phyloP scores from a whole-genome alignment of 2,797 vertebrate species.

The Perodicticus potto region DNA sequence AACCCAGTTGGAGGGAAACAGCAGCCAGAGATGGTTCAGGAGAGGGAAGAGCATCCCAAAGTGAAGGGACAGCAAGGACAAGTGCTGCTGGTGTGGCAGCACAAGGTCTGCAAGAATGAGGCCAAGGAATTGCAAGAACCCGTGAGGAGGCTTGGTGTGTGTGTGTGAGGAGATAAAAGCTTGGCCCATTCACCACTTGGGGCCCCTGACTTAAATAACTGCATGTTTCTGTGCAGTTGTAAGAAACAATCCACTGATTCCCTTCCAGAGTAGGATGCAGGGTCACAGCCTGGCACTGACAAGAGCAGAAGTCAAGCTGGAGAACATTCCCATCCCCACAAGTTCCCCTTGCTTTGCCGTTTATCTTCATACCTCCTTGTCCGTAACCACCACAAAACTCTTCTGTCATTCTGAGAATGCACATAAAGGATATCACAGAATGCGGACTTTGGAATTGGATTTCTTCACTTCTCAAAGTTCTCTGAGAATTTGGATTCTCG shows the following conservation, averaged over 20 bases:
- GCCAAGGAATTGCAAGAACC: too few relatives aligned
- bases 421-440: not conserved
- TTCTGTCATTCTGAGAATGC: not conserved
- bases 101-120: not conserved
- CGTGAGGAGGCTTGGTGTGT: fast-evolving
- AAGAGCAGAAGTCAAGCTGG: fast-evolving
- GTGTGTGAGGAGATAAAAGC: not conserved
- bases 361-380: not conserved
- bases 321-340: fast-evolving
- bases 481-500: not conserved
- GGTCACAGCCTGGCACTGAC: too few relatives aligned
- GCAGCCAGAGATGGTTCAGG: not conserved
- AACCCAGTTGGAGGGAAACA: not conserved
- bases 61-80: not conserved
- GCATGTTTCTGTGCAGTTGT: fast-evolving
- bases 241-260: not conserved
- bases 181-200: fast-evolving
- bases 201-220: not conserved
- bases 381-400: not conserved
- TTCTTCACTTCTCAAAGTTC: not conserved
- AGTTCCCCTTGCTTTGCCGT: not conserved
- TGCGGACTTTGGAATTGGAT: not conserved
- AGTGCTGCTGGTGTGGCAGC: not conserved
- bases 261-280: too few relatives aligned
- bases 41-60: not conserved